Percentiles rank a stretch among this genome's conserved stretches.
These are phyloP conservation scores for Telenomus remus DNA, from an alignment of 1,140 invertebrate species.

Conservation along the genomic window DNA sequence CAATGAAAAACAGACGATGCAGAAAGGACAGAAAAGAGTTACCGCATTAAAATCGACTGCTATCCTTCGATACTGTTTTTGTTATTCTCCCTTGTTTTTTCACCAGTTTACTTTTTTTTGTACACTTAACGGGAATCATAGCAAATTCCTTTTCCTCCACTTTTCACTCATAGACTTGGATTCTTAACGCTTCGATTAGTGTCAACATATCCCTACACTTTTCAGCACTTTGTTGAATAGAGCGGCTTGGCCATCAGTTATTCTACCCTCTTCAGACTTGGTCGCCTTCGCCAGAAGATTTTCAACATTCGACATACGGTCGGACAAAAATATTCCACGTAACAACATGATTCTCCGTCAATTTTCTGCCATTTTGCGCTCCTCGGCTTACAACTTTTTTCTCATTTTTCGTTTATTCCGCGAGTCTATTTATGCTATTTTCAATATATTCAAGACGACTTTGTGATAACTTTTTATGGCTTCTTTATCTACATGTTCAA, in stretches of 20 bases:
- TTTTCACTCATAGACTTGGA: slow-evolving; percentile 32
- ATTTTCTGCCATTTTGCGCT: slow-evolving; percentile 24
- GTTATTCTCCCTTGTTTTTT: too few species aligned
- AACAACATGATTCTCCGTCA: slow-evolving; percentile 15
- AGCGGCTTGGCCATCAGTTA: slow-evolving; percentile 13
- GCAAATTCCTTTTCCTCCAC: slow-evolving; percentile 33
- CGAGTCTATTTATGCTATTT: slow-evolving; percentile 6
- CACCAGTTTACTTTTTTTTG: too few species aligned
- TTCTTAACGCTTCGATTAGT: slow-evolving; percentile 69
- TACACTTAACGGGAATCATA: slow-evolving; percentile 5
- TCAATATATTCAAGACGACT: too few species aligned
- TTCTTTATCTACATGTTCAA: too few species aligned
- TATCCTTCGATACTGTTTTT: slow-evolving; percentile 21
- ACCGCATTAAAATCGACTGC: slow-evolving; percentile 23
- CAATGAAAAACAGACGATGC: slow-evolving; percentile 29
- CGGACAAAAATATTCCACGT: slow-evolving; percentile 24
- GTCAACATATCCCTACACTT: slow-evolving; percentile 67
- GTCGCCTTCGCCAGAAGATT: slow-evolving; percentile 30
- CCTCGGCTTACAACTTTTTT: not conserved
- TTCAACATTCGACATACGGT: slow-evolving; percentile 23
- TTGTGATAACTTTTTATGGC: too few species aligned
- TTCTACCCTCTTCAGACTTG: slow-evolving; percentile 17
- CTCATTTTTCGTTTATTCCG: not conserved
- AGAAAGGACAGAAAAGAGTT: slow-evolving; percentile 19
- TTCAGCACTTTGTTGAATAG: slow-evolving; percentile 64